Percentiles rank a stretch among this genome's conserved stretches.
Conservation (phyloP, 2,888 invertebrate genomes). For the Diaphora mendica region DNA sequence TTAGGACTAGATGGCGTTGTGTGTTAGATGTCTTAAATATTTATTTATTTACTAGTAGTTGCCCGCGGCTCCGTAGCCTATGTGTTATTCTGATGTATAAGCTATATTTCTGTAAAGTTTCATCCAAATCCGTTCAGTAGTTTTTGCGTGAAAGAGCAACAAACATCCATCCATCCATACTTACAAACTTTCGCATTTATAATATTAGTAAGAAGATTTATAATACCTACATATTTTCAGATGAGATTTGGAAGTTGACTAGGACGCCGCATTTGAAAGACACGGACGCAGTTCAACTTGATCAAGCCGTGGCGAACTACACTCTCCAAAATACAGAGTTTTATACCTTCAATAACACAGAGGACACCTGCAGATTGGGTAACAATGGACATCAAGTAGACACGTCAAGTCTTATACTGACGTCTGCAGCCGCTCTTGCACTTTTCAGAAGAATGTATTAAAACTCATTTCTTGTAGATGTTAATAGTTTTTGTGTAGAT, state of each 20-base stretch:
- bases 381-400: slow-evolving; percentile 64
- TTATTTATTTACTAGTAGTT: no score
- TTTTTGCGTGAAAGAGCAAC: no score
- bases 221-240: slow-evolving; percentile 56
- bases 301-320: slow-evolving; percentile 70
- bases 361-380: slow-evolving; percentile 68
- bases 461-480: not conserved
- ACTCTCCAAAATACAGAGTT: slow-evolving; percentile 67
- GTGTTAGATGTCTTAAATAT: no score
- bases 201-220: no score
- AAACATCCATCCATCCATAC: no score
- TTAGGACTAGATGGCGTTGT: no score
- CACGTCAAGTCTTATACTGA: slow-evolving; percentile 64
- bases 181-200: no score
- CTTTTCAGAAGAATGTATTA: slow-evolving; percentile 69
- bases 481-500: not conserved
- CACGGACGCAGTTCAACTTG: slow-evolving; percentile 69
- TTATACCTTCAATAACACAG: slow-evolving; percentile 73
- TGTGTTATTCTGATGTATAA: no score
- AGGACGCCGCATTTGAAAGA: slow-evolving; percentile 73
- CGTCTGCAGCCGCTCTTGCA: slow-evolving; percentile 69
- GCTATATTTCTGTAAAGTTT: no score
- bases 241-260: slow-evolving; percentile 79
- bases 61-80: no score
- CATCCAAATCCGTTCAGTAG: no score